Evolutionary conservation across 2,113 vertebrate genomes (phyloP), one percentile per base, ranked within the genome.

Genomic region (Tetrax tetrax): DNA sequence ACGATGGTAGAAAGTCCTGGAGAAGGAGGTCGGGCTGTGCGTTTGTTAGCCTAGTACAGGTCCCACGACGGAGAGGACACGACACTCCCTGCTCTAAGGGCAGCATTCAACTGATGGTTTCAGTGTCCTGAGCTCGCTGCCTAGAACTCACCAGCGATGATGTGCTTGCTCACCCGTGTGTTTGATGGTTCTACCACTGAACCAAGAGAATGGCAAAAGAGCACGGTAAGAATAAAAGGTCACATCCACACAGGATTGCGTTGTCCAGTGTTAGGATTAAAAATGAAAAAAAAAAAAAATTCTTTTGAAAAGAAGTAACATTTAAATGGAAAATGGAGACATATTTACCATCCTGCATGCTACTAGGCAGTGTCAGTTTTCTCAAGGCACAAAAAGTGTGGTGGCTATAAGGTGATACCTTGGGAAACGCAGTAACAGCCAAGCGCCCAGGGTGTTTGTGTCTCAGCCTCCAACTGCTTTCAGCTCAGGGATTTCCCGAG

Each of bases 231-330:
- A 93, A 80, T 35, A 59, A 45, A 87, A 91, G 45, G 9, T 23
- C 28, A 37, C 38, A 56, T 10, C 21, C 14, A n/a, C 35, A n/a
- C 3, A n/a, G 19, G 19, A 68, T 6, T 84, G 43, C 3, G 1
- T 11, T 78, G 31, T 53, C 29, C 48, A 76, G 14, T 45, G 29
- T 24, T 82, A 74, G n/a, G 83, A 75, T 7, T 38, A 13, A 66
- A 87, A 65, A 28, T 28, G 28, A 2, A n/a, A 28, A 0, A 0
- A 22, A 25, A 0, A 0, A 22, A n/a, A n/a, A n/a, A n/a, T n/a
- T 25, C 12, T 75, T 78, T 78, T 29, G 43, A 71, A 79, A 91
- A 56, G 5, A 11, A 76, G 9, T 9, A 33, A 11, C 0, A 54
- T 54, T 66, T 27, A 25, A 87, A 89, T 68, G 25, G 64, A 78